Conservation (phyloP, 2,888 invertebrate species). For the Venusia cambrica region DNA sequence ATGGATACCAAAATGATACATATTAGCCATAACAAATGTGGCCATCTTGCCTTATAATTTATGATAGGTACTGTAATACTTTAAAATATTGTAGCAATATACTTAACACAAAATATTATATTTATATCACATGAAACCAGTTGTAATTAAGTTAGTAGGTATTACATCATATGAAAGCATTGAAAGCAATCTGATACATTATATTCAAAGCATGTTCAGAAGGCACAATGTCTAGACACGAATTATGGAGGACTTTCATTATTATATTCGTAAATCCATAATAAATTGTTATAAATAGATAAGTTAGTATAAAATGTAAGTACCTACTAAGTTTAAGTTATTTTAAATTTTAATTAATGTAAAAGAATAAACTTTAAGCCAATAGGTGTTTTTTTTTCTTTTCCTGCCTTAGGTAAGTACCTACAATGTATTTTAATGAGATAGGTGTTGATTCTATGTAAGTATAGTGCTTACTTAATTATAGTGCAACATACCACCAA, state of each 20-base stretch:
- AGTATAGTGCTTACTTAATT: too few relatives aligned
- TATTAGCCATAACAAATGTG: slow-evolving; percentile 67
- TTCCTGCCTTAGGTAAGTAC: background rate
- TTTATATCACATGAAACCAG: too few relatives aligned
- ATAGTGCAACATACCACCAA: too few relatives aligned
- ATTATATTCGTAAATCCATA: slow-evolving; percentile 58
- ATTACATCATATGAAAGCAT: too few relatives aligned
- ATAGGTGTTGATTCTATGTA: too few relatives aligned
- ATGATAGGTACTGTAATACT: slow-evolving; percentile 2
- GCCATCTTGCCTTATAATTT: slow-evolving; percentile 71
- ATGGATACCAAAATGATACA: slow-evolving; percentile 26
- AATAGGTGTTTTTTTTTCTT: slow-evolving; percentile 37
- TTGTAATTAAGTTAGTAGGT: too few relatives aligned
- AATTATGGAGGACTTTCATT: slow-evolving; percentile 63
- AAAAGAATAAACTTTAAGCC: slow-evolving; percentile 76
- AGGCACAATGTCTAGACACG: too few relatives aligned
- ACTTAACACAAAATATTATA: too few relatives aligned
- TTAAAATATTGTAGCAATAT: slow-evolving; percentile 7
- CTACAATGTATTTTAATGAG: too few relatives aligned
- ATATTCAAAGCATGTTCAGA: too few relatives aligned
- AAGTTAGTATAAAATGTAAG: slow-evolving; percentile 66
- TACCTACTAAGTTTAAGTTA: slow-evolving; percentile 77
- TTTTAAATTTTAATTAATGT: too few relatives aligned
- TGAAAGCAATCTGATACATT: too few relatives aligned
- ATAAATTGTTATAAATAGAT: slow-evolving; percentile 74